Conservation (phyloP, 1,140 invertebrate species). For the Papilio glaucus region DNA sequence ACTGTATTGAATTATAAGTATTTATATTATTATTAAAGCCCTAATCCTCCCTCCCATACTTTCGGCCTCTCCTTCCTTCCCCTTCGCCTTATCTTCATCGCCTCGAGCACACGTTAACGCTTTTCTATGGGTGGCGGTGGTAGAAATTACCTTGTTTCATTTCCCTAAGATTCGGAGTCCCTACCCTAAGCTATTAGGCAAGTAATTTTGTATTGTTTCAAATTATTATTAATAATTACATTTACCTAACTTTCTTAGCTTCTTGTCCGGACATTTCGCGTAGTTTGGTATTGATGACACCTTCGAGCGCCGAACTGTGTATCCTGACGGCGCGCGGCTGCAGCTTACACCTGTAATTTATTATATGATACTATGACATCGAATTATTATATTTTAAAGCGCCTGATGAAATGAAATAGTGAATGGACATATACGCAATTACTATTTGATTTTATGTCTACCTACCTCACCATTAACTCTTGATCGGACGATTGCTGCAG, state of each 20-base stretch:
- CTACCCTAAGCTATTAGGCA: no score
- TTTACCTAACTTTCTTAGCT: conserved; percentile 70
- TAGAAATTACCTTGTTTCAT: no score
- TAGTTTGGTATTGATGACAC: conserved; percentile 73
- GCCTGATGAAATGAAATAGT: conserved; percentile 2
- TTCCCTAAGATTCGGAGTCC: no score
- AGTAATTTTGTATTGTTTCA: neutral
- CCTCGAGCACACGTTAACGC: no score
- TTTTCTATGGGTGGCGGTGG: no score
- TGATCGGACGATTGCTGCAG: conserved; percentile 88
- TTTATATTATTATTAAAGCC: no score
- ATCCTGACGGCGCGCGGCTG: conserved; percentile 79
- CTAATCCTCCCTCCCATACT: no score
- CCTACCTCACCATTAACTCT: conserved; percentile 83
- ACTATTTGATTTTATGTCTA: neutral
- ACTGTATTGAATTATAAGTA: no score
- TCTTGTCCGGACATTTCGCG: conserved; percentile 71
- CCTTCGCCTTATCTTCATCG: no score
- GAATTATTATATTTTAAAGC: conserved; percentile 20
- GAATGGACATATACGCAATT: neutral
- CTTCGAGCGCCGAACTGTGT: conserved; percentile 75
- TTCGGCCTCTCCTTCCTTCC: no score
- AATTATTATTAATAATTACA: neutral
- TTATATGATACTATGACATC: conserved; percentile 9
- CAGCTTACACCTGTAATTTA: conserved; percentile 74